Conservation (phyloP, 2,888 invertebrate genomes). For the Hydroisotoma schaefferi region DNA sequence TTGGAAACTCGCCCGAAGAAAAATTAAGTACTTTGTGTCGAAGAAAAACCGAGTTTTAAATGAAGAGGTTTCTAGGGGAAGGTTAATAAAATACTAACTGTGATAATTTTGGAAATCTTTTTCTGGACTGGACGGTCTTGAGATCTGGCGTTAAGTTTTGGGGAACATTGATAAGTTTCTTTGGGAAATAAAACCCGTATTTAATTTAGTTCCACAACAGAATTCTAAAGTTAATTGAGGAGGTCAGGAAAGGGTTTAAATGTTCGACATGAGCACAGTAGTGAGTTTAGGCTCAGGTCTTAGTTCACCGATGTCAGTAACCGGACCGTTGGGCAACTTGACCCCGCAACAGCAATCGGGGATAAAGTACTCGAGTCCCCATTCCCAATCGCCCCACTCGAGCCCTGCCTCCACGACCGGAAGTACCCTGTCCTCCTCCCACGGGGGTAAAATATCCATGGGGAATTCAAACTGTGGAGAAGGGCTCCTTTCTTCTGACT, state of each 20-base stretch:
- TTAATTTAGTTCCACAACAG: too few relatives aligned
- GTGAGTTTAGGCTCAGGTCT: conserved; percentile 18
- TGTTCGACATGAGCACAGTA: conserved; percentile 23
- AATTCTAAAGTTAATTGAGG: too few relatives aligned
- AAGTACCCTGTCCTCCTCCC: conserved; percentile 17
- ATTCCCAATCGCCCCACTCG: conserved; percentile 26
- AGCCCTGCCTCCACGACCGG: conserved; percentile 31
- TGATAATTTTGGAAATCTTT: too few relatives aligned
- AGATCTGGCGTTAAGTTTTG: too few relatives aligned
- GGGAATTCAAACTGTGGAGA: not conserved
- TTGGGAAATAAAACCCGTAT: too few relatives aligned
- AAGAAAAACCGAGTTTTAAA: too few relatives aligned
- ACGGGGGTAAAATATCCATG: not conserved
- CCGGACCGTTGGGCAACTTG: conserved; percentile 16
- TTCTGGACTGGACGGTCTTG: too few relatives aligned
- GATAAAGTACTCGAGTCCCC: conserved; percentile 18
- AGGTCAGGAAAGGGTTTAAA: not conserved
- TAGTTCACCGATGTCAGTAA: conserved; percentile 22
- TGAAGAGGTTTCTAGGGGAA: too few relatives aligned
- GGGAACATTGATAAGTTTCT: too few relatives aligned
- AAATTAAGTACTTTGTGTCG: too few relatives aligned
- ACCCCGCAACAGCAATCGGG: conserved; percentile 26
- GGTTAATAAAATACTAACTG: too few relatives aligned
- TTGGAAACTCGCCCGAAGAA: too few relatives aligned
- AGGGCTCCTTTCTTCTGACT: conserved; percentile 3